phyloP scores from a whole-genome alignment of 2,888 invertebrate species.

The Platynereis dumerilii region DNA sequence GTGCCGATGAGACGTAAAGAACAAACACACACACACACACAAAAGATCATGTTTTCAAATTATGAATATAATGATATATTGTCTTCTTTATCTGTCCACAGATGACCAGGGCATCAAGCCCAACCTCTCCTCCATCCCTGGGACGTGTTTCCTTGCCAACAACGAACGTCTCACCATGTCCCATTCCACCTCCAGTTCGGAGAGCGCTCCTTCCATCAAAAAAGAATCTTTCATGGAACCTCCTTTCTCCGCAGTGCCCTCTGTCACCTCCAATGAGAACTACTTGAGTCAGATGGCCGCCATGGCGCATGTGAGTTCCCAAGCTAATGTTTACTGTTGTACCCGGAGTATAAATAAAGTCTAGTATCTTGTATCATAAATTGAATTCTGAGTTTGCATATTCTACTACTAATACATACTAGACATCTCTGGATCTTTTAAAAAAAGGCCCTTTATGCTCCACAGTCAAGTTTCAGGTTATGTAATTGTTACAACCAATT shows the following conservation, averaged over 20 bases:
- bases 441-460: too few relatives aligned
- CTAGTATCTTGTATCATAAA: too few relatives aligned
- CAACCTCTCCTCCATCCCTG: slow-evolving; percentile 48
- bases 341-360: too few relatives aligned
- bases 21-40: too few relatives aligned
- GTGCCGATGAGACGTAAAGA: too few relatives aligned
- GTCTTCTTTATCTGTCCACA: slow-evolving; percentile 22
- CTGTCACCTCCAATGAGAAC: not conserved
- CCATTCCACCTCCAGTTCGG: slow-evolving; percentile 11
- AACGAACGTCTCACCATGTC: slow-evolving; percentile 12
- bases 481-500: too few relatives aligned
- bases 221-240: slow-evolving; percentile 31
- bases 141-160: slow-evolving; percentile 55
- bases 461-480: too few relatives aligned
- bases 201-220: slow-evolving; percentile 20
- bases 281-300: slow-evolving; percentile 2
- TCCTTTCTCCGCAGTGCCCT: slow-evolving; percentile 16
- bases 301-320: slow-evolving; percentile 5
- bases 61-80: not conserved
- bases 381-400: too few relatives aligned
- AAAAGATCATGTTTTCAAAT: too few relatives aligned
- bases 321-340: not conserved
- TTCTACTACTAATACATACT: too few relatives aligned
- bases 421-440: too few relatives aligned
- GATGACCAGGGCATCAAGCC: slow-evolving; percentile 49